These are phyloP conservation scores for Dromaius novaehollandiae DNA, from an alignment of 2,113 vertebrate species.

Conservation along the genomic window DNA sequence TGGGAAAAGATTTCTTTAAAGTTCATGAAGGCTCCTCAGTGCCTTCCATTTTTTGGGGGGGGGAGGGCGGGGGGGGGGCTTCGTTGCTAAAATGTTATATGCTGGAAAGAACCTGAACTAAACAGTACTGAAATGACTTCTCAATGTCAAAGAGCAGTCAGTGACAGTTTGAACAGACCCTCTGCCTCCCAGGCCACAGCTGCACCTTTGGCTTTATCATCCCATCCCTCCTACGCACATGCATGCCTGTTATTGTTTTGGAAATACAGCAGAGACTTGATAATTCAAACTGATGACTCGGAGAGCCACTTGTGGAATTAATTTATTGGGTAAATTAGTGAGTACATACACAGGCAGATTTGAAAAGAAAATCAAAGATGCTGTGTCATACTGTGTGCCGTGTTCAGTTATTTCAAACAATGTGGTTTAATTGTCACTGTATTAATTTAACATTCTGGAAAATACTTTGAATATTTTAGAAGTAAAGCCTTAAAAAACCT, in stretches of 20 bases:
- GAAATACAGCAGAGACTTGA: slow-evolving; percentile 60
- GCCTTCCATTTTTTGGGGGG: neutral
- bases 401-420: neutral
- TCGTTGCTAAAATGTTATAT: neutral
- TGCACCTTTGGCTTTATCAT: slow-evolving; percentile 61
- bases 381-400: neutral
- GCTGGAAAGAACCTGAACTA: slow-evolving; percentile 3
- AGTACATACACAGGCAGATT: neutral
- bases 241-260: slow-evolving; percentile 61
- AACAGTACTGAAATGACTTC: neutral
- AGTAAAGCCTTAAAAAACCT: neutral
- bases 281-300: slow-evolving; percentile 50
- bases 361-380: neutral
- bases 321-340: slow-evolving; percentile 53
- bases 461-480: neutral
- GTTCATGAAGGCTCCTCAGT: neutral
- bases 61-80: neutral
- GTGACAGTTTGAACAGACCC: slow-evolving; percentile 13
- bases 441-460: neutral
- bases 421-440: slow-evolving; percentile 1
- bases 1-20: neutral
- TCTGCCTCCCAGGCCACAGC: slow-evolving; percentile 42
- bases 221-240: slow-evolving; percentile 46
- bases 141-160: neutral
- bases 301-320: slow-evolving; percentile 48